Evolutionary conservation across 2,113 vertebrate species (phyloP), one percentile per base, ranked within the genome.

Genomic region (Epinephelus fuscoguttatus): DNA sequence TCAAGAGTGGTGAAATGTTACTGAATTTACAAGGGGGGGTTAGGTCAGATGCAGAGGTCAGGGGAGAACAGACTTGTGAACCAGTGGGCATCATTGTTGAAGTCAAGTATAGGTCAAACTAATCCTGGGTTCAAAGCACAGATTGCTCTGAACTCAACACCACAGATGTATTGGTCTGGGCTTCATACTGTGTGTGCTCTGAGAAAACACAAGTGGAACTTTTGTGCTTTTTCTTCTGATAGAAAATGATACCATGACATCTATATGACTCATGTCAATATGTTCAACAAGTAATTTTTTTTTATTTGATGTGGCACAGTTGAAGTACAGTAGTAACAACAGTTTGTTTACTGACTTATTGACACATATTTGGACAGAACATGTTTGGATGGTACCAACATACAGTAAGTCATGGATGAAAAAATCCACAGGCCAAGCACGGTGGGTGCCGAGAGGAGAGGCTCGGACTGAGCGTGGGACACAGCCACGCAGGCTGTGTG

Each of bases 61-160:
- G 68, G 21, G 80, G 60, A 52, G 73, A 72, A 52, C 89, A 85
- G 93, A 88, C 88, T 91, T 92, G 60, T 90, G 88, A 92, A 90
- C 91, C 55, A 68, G 59, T 84, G 70, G 19, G 66, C 61, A 73
- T 61, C 61, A 78, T 10, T 87, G 81, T 85, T 90, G 83, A 85
- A 81, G 93, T 93, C 88, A 91, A 89, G 90, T 92, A 82, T 89
- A 93, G 92, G 83, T 88, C 67, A 80, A 61, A 84, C 75, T 92
- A 94, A 94, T 89, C 88, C 88, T 52, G 52, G 78, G 86, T 86
- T 93, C 76, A 86, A 64, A 78, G 82, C 77, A 47, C 66, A 27
- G 25, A 27, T 27, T 27, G 25, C 25, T 27, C 25, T 27, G 12
- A 77, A 81, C 84, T 91, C 84, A 90, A 79, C 85, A 86, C 73